Base-by-base conservation (phyloP, 2,113 vertebrate species). In the Alaudala cheleensis region DNA sequence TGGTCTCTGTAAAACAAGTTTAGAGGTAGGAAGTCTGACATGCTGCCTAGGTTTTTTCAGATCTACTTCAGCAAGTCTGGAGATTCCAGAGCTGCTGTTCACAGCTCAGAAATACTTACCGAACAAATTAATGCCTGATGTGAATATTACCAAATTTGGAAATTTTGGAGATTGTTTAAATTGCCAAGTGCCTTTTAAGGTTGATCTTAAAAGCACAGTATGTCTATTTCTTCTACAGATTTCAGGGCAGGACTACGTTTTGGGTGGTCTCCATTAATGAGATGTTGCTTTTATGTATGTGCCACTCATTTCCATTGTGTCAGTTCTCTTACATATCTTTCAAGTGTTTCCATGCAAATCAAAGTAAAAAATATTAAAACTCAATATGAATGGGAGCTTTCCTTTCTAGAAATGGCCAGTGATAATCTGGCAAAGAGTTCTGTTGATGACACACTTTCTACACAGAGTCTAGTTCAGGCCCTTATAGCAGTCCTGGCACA, bases 81-180 rank as follows among this genome's bases (percentile, higher is more conserved):
- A 96, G 90, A 86, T 95, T 88, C 67, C 82, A 78, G 67, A 93
- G n/a, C 44, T 77, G 67, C 81, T 70, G 14, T 70, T 92, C 54
- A 77, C 50, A 90, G 58, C 29, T 69, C 45, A 54, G 33, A 80
- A 80, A 26, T 66, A 72, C 64, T 66, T 73, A 31, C 69, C 66
- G 86, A 78, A 72, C 2, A 53, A 69, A 61, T 26, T 19, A 44
- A 57, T 49, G 9, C 47, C 33, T 85, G 31, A 58, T 9, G 12
- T 54, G 24, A 69, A 15, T 47, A 91, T 51, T 70, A 80, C 58
- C 53, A 92, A 78, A 71, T 70, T 44, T 80, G 50, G 84, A 61
- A 45, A 73, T 80, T 89, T 26, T 50, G 28, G 34, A 77, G 29
- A 85, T 33, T 17, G 29, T 44, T 85, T 28, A 82, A 54, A 51